Conservation (phyloP, 2,888 invertebrate species). For the Heliconius cydno region DNA sequence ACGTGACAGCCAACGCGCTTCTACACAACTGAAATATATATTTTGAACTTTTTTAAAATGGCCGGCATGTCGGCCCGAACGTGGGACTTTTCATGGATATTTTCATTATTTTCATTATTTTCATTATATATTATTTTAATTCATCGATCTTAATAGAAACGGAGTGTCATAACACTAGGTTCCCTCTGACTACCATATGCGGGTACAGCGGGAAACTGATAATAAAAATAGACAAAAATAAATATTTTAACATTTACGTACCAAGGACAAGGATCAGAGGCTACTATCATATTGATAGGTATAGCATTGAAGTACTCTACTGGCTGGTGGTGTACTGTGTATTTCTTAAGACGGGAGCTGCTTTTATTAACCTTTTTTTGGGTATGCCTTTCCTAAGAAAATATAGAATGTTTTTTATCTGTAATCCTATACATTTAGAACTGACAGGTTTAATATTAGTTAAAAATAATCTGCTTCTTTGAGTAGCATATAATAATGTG, state of each 20-base stretch:
- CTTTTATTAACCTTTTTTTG: conserved; percentile 56
- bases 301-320: conserved; percentile 52
- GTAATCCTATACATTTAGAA: not conserved
- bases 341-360: conserved; percentile 69
- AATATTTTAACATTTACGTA: conserved; percentile 52
- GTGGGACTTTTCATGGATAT: too few species aligned
- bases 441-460: not conserved
- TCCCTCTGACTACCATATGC: not conserved
- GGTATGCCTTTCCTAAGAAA: conserved; percentile 61
- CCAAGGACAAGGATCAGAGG: conserved; percentile 73
- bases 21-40: conserved; percentile 63
- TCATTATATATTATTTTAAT: too few species aligned
- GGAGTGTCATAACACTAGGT: not conserved
- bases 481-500: not conserved
- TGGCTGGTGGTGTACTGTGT: conserved; percentile 57
- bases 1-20: conserved; percentile 73
- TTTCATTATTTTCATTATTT: too few species aligned
- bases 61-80: too few species aligned
- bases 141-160: not conserved
- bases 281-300: conserved; percentile 58
- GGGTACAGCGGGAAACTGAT: not conserved
- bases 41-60: not conserved
- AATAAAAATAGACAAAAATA: not conserved
- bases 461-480: not conserved
- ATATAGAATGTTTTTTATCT: not conserved